Evolutionary conservation across 2,888 invertebrate genomes (phyloP), one percentile per base, ranked within the genome.

Genomic region (Blera fallax): DNA sequence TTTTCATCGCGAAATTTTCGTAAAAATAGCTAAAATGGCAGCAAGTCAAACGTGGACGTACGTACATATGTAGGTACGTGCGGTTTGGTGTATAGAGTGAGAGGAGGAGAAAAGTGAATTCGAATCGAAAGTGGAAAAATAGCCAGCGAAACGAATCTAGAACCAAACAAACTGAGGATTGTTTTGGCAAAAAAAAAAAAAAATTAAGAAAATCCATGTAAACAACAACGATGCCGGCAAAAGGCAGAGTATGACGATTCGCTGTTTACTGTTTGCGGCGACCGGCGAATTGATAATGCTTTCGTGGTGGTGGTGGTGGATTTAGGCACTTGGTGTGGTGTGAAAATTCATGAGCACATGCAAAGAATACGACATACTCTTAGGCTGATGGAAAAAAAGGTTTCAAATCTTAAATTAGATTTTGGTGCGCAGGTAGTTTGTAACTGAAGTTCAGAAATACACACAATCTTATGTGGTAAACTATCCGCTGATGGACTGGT

Each of bases 21-120:
- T 81, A 85, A 81, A 85, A 85, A 85, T 85, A 85, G 85, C 67
- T 56, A 64, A 56, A 77, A 37, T 21, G 29, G 48, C 62, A 73
- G 40, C 72, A 67, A 74, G 45, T 64, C 62, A 69, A 34, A 64
- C 32, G 62, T 69, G 62, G 34, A 34, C 3, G 54, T 24, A 32
- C 18, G 45, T 29, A 11, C 10, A 10, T 16, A 40, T 64, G 18
- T n/a, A n/a, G n/a, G n/a, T n/a, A n/a, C n/a, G n/a, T 45, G 8
- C 21, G 16, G 8, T 24, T n/a, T 24, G 29, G 37, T 54, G 18
- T 18, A 40, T 60, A 43, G 58, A n/a, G n/a, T n/a, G 56, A 37
- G 58, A 50, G 54, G 32, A 14, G 65, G 24, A 18, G 11, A 69
- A 58, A 62, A 69, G 69, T 74, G 69, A 79, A 74, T 72, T 40